Evolutionary conservation across 2,797 vertebrate species (phyloP).

Genomic region (Schizopygopsis pylzovi): DNA sequence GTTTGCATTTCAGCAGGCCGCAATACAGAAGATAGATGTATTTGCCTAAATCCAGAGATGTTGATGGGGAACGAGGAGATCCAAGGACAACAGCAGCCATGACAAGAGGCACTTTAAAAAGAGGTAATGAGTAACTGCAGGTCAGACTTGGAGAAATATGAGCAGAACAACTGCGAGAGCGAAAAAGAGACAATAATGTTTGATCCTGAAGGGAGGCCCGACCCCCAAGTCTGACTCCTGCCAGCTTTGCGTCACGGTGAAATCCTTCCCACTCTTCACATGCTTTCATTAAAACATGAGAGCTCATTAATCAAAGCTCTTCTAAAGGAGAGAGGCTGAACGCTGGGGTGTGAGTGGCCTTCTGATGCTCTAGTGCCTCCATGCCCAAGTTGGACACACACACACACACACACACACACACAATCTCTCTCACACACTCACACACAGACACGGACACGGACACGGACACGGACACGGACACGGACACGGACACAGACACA

Average conservation of each 20-base stretch:
- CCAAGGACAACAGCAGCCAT: conserved; percentile 67
- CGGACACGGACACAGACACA: too few relatives aligned
- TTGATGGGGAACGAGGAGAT: conserved; percentile 70
- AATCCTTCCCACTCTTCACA: conserved; percentile 67
- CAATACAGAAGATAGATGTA: conserved; percentile 57
- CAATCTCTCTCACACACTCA: too few relatives aligned
- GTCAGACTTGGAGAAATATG: conserved; percentile 71
- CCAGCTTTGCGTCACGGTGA: conserved; percentile 64
- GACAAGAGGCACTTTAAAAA: conserved; percentile 63
- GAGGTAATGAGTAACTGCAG: conserved; percentile 74
- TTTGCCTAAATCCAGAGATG: conserved; percentile 69
- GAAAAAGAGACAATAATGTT: conserved; percentile 36
- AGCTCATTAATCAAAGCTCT: conserved; percentile 74
- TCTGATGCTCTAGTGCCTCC: conserved; percentile 53
- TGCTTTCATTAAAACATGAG: conserved; percentile 72
- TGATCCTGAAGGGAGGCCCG: conserved; percentile 43
- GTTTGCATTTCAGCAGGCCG: conserved; percentile 59
- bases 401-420: background rate
- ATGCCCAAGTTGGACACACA: conserved; percentile 34
- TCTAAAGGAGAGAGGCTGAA: conserved; percentile 51
- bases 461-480: too few relatives aligned
- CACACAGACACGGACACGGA: conserved; percentile 12
- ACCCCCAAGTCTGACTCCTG: conserved; percentile 48
- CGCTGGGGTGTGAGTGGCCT: conserved; percentile 48
- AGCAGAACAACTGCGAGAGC: conserved; percentile 18